These are phyloP conservation scores for Brachionus sp. DNA, from an alignment of 1,140 invertebrate genomes.

Conservation along the genomic window DNA sequence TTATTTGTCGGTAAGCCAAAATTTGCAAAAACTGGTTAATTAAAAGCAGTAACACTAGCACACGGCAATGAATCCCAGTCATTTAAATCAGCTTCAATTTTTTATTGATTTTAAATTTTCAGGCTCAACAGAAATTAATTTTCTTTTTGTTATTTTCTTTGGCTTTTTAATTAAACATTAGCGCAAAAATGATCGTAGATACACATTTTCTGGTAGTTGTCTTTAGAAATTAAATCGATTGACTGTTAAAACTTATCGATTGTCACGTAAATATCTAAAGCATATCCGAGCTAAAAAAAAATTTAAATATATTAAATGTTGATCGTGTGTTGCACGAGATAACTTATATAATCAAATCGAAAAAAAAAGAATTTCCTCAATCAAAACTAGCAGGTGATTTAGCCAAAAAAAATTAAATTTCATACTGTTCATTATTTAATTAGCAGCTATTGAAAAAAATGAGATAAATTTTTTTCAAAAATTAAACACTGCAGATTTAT, in stretches of 20 bases:
- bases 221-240: neutral
- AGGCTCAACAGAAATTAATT: neutral
- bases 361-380: neutral
- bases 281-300: neutral
- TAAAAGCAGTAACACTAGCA: neutral
- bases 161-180: conserved; percentile 4
- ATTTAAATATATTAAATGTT: neutral
- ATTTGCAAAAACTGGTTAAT: neutral
- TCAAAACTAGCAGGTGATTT: neutral
- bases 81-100: neutral
- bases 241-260: neutral
- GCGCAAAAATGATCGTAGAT: neutral
- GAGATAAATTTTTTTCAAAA: neutral
- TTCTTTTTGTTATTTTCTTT: neutral
- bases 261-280: neutral
- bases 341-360: neutral
- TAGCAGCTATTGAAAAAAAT: neutral
- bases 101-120: neutral
- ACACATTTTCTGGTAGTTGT: neutral
- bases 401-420: neutral
- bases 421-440: neutral
- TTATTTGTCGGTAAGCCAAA: neutral
- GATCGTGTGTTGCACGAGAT: neutral
- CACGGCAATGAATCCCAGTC: neutral
- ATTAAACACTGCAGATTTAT: neutral